Evolutionary conservation across 2,113 vertebrate species (phyloP).

Genomic region (Dasyornis broadbenti): DNA sequence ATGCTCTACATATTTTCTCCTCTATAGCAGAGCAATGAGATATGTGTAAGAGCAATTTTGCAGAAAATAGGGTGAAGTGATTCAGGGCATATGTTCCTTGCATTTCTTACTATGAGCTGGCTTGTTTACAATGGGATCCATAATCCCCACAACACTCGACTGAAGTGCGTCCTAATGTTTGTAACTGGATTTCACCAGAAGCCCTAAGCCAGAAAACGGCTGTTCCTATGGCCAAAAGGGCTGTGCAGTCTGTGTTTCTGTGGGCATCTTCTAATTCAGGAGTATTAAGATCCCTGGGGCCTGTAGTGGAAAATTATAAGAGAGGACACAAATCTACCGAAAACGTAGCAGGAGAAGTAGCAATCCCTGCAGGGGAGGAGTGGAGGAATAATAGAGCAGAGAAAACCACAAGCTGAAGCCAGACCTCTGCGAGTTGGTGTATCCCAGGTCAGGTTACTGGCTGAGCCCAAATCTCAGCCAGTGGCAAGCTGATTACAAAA

Average conservation of each 20-base stretch:
- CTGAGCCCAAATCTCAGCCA: not conserved
- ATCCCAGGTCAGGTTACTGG: not conserved
- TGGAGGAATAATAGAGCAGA: not conserved
- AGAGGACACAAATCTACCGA: not conserved
- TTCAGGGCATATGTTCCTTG: slow-evolving; percentile 5
- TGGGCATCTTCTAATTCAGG: slow-evolving; percentile 8
- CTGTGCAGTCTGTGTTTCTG: not conserved
- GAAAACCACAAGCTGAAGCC: not conserved
- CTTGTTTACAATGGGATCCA: slow-evolving; percentile 50
- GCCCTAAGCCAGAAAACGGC: slow-evolving; percentile 13
- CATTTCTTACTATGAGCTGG: slow-evolving; percentile 16
- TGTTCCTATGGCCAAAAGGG: not conserved
- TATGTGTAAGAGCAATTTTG: slow-evolving; percentile 35
- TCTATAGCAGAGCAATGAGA: not conserved
- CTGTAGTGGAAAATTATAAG: slow-evolving; percentile 9
- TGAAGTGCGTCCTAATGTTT: slow-evolving; percentile 52
- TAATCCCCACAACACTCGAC: slow-evolving; percentile 24
- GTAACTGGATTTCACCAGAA: slow-evolving; percentile 50
- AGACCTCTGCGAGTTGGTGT: not conserved
- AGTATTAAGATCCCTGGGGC: not conserved
- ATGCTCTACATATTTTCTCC: slow-evolving; percentile 16
- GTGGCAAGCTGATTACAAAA: slow-evolving; percentile 15
- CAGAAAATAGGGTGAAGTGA: slow-evolving; percentile 56
- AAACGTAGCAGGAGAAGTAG: slow-evolving; percentile 17
- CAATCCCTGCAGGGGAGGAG: not conserved